Base-by-base conservation (phyloP, 2,113 vertebrate species). In the Sinocyclocheilus maitianheensis region DNA sequence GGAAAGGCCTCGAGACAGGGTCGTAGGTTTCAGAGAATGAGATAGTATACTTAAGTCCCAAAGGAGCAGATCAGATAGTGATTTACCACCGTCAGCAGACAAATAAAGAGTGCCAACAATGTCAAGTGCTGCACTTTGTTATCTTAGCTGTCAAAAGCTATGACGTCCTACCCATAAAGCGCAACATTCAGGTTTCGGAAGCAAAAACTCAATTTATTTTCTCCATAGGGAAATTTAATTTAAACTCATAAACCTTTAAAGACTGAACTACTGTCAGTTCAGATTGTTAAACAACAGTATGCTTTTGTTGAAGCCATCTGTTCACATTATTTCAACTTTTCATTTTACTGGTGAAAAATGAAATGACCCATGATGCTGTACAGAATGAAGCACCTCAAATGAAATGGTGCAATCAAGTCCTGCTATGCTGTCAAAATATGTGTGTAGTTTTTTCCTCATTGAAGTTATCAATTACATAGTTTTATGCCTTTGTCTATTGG, bases 41-140 rank as follows among this genome's bases (percentile, higher is more conserved):
- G 22, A 63, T 5, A 11, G 12, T 40, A 78, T 40, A 53, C 55
- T 60, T 5, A 10, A 65, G 37, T 8, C n/a, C 22, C 13, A 26
- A 46, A 46, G 16, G 5, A 81, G 22, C 78, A 65, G 37, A 65
- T 81, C 37, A 81, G 58, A 65, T 81, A 81, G 58, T 13, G 58
- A 81, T 81, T 65, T 65, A 81, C 37, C 78, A 81, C 37, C 4
- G 6, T 62, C 55, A 62, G 34, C 72, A 2, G 40, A 48, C 11
- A 75, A 22, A 63, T 24, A n/a, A 46, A 80, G n/a, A 81, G 40
- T 18, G 13, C 40, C 16, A 48, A 48, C 78, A 48, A 3, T 3
- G 40, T 65, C 60, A 81, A 26, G 9, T 81, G 14, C 30, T 81
- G 79, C 79, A 81, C 79, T 81, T 81, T 81, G 79, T 67, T 26